Evolutionary conservation across 2,113 vertebrate species (phyloP), one percentile per base, ranked within the genome.

Genomic region (Peromyscus californicus): DNA sequence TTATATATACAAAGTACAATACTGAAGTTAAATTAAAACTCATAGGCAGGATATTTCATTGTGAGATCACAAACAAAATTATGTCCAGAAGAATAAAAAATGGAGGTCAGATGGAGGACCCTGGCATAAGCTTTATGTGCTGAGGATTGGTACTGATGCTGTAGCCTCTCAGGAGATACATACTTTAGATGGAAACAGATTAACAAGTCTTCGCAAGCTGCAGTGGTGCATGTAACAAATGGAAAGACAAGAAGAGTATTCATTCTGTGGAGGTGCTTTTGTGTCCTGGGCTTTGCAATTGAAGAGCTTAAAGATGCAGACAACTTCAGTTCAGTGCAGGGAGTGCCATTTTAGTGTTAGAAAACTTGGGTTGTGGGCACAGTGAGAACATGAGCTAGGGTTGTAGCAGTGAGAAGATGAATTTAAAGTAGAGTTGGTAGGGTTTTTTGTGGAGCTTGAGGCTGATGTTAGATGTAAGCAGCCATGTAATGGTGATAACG

Each of bases 381-480:
- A 95, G 33, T 16, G 79, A 92, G 48, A 31, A 9, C 4, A 24
- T 24, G 57, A 89, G 42, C 29, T 74, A 85, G 87, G 19, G 5
- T 87, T 93, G 0, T 72, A 84, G 22, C n/a, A 24, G 1, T 89
- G 69, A 88, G 83, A 97, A 63, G 48, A 9, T 89, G 69, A 94
- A 86, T 59, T 69, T 65, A 54, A 63, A 36, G 69, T n/a, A 3
- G 11, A 97, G 78, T 79, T 82, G 39, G 72, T 61, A 69, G n/a
- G 42, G 51, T 89, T 95, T 92, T 54, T 29, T 89, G 3, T 88
- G 63, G 51, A 59, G 0, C 51, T 82, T 93, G 65, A 90, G 57
- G 61, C 70, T 84, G 26, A 21, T 95, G 31, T 15, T 96, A 74
- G 63, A 70, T 78, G n/a, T 92, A 67, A 88, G 57, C 63, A 91